These are phyloP conservation scores for Dendrolimus pini DNA, from an alignment of 2,888 invertebrate species.

Conservation along the genomic window DNA sequence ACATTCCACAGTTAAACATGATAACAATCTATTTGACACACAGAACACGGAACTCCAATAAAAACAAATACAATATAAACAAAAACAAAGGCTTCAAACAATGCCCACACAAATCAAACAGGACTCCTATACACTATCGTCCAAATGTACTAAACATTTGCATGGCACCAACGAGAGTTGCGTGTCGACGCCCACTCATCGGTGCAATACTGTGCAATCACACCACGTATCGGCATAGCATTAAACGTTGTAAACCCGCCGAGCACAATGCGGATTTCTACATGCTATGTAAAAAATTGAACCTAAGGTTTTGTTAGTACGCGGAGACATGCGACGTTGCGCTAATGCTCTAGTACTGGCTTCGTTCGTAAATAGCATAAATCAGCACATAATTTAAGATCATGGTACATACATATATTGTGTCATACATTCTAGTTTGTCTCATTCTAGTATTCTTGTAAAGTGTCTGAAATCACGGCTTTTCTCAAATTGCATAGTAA, in stretches of 20 bases:
- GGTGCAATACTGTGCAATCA: slow-evolving; percentile 62
- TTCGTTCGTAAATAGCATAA: not conserved
- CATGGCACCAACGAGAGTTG: slow-evolving; percentile 56
- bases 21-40: not conserved
- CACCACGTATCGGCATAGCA: slow-evolving; percentile 62
- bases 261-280: slow-evolving; percentile 55
- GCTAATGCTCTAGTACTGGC: slow-evolving; percentile 26
- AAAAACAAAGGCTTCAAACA: slow-evolving; percentile 34
- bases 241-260: slow-evolving; percentile 47
- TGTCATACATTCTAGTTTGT: no score
- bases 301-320: slow-evolving; percentile 43
- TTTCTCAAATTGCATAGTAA: not conserved
- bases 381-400: not conserved
- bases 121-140: slow-evolving; percentile 60
- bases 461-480: not conserved
- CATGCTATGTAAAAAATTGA: slow-evolving; percentile 44
- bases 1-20: not conserved
- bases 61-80: slow-evolving; percentile 11
- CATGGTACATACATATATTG: not conserved
- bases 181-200: slow-evolving; percentile 65
- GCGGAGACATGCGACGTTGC: slow-evolving; percentile 52
- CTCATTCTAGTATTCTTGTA: not conserved
- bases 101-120: slow-evolving; percentile 70
- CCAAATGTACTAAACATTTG: slow-evolving; percentile 56
- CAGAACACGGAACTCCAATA: not conserved